Conservation (phyloP, 2,888 invertebrate species). For the Carabus problematicus region DNA sequence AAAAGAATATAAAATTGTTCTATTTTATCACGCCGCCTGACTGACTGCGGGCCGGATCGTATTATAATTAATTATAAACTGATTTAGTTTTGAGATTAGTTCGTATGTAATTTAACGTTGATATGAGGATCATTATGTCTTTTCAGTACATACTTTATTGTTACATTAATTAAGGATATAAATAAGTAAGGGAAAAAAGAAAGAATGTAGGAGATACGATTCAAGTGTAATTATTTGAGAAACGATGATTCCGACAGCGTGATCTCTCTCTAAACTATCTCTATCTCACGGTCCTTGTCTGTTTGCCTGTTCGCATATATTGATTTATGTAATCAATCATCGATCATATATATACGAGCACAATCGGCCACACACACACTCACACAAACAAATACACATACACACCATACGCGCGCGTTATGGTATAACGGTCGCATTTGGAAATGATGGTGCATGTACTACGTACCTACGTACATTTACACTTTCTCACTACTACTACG, state of each 20-base stretch:
- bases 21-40: constrained; percentile 51
- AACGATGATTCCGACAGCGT: constrained; percentile 39
- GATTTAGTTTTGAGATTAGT: constrained; percentile 45
- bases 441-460: background rate
- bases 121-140: constrained; percentile 43
- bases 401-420: constrained; percentile 17
- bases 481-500: background rate
- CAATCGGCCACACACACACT: constrained; percentile 2
- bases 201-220: constrained; percentile 27
- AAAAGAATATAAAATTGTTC: constrained; percentile 48
- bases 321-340: background rate
- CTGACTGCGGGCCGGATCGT: constrained; percentile 51
- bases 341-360: constrained; percentile 14
- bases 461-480: background rate
- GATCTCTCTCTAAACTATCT: constrained; percentile 20
- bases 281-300: constrained; percentile 30
- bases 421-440: constrained; percentile 1
- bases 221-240: constrained; percentile 32
- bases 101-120: constrained; percentile 43
- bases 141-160: constrained; percentile 43
- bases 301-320: constrained; percentile 30
- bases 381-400: background rate
- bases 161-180: constrained; percentile 39
- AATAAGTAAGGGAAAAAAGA: constrained; percentile 30
- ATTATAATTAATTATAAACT: constrained; percentile 27